These are phyloP conservation scores for Poecilobothrus nobilitatus DNA, from an alignment of 2,888 invertebrate species.

Conservation along the genomic window DNA sequence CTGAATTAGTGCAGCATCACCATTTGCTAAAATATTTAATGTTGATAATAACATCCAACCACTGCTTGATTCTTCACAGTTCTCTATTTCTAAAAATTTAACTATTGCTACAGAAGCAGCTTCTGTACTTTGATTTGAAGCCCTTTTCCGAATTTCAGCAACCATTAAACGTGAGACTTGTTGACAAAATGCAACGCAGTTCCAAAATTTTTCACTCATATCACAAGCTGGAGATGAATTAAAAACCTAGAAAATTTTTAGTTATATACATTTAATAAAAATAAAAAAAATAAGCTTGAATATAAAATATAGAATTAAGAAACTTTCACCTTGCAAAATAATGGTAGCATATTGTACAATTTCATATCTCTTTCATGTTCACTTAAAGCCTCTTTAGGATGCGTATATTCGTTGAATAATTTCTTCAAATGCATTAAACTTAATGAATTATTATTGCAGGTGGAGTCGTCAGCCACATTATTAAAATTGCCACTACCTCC, in stretches of 20 bases:
- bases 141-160: conserved; percentile 83
- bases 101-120: conserved; percentile 95
- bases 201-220: conserved; percentile 96
- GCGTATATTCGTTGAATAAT: conserved; percentile 88
- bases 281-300: conserved; percentile 20
- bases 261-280: background rate
- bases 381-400: conserved; percentile 71
- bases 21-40: conserved; percentile 83
- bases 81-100: conserved; percentile 91
- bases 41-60: conserved; percentile 94
- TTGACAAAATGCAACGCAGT: conserved; percentile 87
- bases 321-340: conserved; percentile 81
- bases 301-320: too few relatives aligned
- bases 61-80: conserved; percentile 87
- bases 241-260: conserved; percentile 63
- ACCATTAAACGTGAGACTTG: conserved; percentile 94
- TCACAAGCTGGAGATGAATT: conserved; percentile 88
- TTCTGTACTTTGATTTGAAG: conserved; percentile 92
- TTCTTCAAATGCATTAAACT: conserved; percentile 95
- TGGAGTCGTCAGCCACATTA: conserved; percentile 48
- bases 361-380: conserved; percentile 84
- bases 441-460: conserved; percentile 61
- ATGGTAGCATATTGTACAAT: conserved; percentile 92
- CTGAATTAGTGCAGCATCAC: conserved; percentile 82
- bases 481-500: conserved; percentile 45